phyloP scores from a whole-genome alignment of 2,888 invertebrate genomes.

The Oxyscelio sp. region DNA sequence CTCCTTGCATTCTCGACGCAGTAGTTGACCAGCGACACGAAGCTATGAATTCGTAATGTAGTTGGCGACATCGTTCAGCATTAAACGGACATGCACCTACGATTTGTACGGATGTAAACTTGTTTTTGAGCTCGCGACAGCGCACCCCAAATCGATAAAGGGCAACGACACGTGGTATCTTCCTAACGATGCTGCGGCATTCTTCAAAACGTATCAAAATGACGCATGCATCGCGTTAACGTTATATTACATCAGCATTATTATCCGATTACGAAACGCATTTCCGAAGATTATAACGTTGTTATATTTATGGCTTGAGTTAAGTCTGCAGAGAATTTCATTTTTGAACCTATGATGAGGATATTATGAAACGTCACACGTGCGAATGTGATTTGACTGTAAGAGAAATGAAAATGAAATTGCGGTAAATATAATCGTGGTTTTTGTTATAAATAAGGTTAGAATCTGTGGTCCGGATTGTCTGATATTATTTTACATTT shows the following conservation, averaged over 20 bases:
- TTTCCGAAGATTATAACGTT: constrained; percentile 44
- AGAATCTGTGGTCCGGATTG: no score
- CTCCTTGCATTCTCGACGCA: constrained; percentile 73
- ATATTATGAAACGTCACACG: constrained; percentile 26
- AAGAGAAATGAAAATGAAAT: constrained; percentile 34
- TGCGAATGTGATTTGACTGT: constrained; percentile 40
- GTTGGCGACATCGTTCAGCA: constrained; percentile 72
- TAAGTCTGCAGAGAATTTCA: constrained; percentile 2
- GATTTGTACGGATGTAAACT: constrained; percentile 59
- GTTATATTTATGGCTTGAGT: constrained; percentile 32
- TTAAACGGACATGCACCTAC: constrained; percentile 68
- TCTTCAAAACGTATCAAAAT: constrained; percentile 52
- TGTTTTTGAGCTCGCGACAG: constrained; percentile 61
- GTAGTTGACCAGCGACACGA: constrained; percentile 72
- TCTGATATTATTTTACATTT: constrained; percentile 36
- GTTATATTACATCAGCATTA: constrained; percentile 35
- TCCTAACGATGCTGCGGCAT: constrained; percentile 47
- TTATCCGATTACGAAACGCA: constrained; percentile 56
- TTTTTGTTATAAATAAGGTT: constrained; percentile 31
- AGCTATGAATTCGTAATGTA: constrained; percentile 75
- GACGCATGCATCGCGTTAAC: constrained; percentile 33
- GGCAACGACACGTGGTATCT: constrained; percentile 55
- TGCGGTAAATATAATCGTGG: constrained; percentile 16
- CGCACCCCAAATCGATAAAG: constrained; percentile 63
- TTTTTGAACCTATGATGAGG: constrained; percentile 24